These are phyloP conservation scores for Eilema depressum DNA, from an alignment of 2,888 invertebrate genomes.

Conservation along the genomic window DNA sequence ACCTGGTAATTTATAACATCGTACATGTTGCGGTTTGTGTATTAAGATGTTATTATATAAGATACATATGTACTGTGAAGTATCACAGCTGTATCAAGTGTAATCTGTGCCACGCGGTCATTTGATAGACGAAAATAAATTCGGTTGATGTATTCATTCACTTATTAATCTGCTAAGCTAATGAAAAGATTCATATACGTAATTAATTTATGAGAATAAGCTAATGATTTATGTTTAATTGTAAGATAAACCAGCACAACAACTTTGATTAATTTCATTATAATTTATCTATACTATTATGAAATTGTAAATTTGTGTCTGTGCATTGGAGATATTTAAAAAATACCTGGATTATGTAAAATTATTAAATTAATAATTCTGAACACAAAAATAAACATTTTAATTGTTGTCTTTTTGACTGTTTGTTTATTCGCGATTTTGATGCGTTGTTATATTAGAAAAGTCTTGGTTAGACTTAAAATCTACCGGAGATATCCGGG, in stretches of 20 bases:
- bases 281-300: neutral
- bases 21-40: neutral
- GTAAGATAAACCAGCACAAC: neutral
- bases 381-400: too few species aligned
- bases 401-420: too few species aligned
- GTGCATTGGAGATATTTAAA: too few species aligned
- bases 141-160: neutral
- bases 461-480: too few species aligned
- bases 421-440: too few species aligned
- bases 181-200: neutral
- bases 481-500: too few species aligned
- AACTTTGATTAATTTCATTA: neutral
- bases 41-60: constrained; percentile 4
- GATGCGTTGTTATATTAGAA: too few species aligned
- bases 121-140: neutral
- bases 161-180: neutral
- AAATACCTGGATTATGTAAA: too few species aligned
- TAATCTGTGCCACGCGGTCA: neutral
- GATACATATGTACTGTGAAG: neutral
- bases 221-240: neutral
- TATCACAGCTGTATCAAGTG: neutral
- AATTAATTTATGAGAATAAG: neutral
- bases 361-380: too few species aligned
- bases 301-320: too few species aligned
- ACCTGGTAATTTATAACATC: neutral